Evolutionary conservation across 2,113 vertebrate species (phyloP).

Genomic region (Tragelaphus imberbis): DNA sequence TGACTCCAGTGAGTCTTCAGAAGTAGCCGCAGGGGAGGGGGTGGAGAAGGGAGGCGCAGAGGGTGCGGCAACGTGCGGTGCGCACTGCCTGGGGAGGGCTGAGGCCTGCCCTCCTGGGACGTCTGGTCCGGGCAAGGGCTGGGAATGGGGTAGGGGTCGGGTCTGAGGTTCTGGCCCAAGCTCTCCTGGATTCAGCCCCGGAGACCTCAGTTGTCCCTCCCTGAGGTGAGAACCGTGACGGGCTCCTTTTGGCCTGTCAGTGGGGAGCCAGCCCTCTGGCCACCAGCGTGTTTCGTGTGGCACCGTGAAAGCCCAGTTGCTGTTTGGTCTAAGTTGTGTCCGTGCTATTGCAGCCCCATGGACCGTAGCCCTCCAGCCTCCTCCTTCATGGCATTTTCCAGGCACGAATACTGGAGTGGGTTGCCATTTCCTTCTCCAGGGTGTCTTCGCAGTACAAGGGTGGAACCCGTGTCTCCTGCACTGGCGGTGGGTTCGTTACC

Average conservation of each 20-base stretch:
- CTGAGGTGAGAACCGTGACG: background rate
- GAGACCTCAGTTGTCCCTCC: background rate
- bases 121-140: background rate
- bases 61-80: background rate
- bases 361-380: background rate
- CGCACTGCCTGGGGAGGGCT: too few relatives aligned
- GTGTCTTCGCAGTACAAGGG: background rate
- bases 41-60: background rate
- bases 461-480: rapidly evolving
- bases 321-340: background rate
- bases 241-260: background rate
- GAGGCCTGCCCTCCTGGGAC: background rate
- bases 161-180: background rate
- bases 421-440: background rate
- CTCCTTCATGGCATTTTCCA: background rate
- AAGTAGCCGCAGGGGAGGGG: background rate
- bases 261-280: background rate
- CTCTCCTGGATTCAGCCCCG: too few relatives aligned
- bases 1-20: background rate
- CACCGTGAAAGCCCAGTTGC: background rate
- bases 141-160: background rate
- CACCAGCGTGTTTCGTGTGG: background rate
- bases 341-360: background rate
- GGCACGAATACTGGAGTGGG: background rate
- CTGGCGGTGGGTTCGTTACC: background rate